A percentile compares a stretch with the other conserved stretches of the same genome.
These are phyloP conservation scores for Incurvaria masculella DNA, from an alignment of 2,888 invertebrate genomes.

Conservation along the genomic window DNA sequence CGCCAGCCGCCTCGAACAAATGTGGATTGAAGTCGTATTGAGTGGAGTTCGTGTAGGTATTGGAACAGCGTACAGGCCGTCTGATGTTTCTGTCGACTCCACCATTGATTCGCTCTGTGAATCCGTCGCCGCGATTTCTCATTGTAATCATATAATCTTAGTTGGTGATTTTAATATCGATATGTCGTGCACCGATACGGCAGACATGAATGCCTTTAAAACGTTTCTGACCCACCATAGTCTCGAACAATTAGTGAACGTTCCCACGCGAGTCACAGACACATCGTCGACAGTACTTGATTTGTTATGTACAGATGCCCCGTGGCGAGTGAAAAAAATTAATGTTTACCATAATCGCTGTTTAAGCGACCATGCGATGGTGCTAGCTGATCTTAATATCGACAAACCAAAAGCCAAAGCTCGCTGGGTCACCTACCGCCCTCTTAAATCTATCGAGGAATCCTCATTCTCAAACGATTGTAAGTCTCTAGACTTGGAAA, in stretches of 20 bases:
- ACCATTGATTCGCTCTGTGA: constrained; percentile 14
- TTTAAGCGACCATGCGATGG: neutral
- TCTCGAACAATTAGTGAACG: neutral
- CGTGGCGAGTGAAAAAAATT: neutral
- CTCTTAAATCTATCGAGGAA: neutral
- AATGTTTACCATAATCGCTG: neutral
- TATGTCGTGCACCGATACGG: neutral
- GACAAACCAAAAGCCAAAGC: neutral
- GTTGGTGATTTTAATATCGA: constrained; percentile 3
- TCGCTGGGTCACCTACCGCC: neutral
- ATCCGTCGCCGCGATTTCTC: constrained; percentile 9
- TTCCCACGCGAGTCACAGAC: neutral
- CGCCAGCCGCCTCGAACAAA: constrained; percentile 13
- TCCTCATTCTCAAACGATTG: neutral
- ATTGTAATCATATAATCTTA: constrained; percentile 10
- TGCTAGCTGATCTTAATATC: neutral
- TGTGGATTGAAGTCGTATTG: constrained; percentile 16
- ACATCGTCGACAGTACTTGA: neutral
- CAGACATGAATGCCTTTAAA: neutral
- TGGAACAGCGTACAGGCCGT: constrained; percentile 16
- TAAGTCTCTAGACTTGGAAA: too few relatives aligned
- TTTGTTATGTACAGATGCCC: neutral
- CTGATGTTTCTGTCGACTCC: constrained; percentile 4
- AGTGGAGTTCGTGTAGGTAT: constrained; percentile 13
- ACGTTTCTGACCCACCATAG: neutral